Conservation (phyloP, 2,113 vertebrate species). For the Tupaia chinensis region DNA sequence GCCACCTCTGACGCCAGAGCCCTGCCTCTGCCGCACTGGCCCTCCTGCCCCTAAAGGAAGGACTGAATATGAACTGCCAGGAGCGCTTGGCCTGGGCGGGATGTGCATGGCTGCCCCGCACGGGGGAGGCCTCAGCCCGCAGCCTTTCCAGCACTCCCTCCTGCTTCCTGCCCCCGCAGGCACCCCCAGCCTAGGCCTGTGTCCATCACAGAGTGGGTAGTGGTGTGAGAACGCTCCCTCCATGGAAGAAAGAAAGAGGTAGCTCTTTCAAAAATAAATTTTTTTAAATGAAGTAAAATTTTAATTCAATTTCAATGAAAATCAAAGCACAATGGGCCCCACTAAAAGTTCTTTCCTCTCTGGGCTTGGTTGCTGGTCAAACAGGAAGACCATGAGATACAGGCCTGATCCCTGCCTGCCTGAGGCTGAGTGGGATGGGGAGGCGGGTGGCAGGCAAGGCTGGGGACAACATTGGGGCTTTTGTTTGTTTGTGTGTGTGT, state of each 20-base stretch:
- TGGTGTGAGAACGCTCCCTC: no score
- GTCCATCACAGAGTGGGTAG: no score
- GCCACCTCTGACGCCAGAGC: background rate
- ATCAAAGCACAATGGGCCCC: background rate
- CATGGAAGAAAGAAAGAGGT: no score
- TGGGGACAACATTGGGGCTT: background rate
- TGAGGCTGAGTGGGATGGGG: no score
- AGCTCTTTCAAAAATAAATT: no score
- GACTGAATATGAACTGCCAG: background rate
- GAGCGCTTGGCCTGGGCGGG: background rate
- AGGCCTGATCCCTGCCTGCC: background rate
- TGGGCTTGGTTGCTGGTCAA: background rate
- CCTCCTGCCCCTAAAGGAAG: background rate
- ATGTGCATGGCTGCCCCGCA: accelerated
- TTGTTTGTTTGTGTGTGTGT: no score
- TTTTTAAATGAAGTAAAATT: no score
- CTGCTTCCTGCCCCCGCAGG: background rate
- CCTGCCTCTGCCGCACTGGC: accelerated
- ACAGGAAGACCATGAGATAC: background rate
- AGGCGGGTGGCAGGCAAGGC: background rate
- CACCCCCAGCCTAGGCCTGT: no score
- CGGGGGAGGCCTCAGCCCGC: no score
- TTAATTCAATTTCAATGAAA: background rate
- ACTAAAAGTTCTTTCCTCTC: no score
- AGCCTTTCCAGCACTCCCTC: no score